Conservation (phyloP, 2,888 invertebrate genomes). For the Drosophila incognita region DNA sequence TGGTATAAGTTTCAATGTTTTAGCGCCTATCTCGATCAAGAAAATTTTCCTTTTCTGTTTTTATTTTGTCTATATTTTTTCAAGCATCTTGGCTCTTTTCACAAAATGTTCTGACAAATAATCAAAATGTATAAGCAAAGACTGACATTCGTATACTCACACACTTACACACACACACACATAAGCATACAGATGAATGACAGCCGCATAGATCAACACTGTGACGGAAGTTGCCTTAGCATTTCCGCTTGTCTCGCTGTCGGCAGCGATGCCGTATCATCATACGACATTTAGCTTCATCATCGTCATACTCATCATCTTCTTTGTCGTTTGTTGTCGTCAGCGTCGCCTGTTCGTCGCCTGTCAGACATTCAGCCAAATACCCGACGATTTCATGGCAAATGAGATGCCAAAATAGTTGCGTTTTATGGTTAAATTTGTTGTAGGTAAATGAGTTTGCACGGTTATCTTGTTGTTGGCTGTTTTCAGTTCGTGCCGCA, state of each 20-base stretch:
- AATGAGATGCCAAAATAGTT: constrained; percentile 76
- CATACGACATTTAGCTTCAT: constrained; percentile 23
- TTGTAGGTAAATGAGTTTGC: constrained; percentile 68
- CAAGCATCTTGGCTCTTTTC: constrained; percentile 16
- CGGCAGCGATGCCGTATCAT: constrained; percentile 48
- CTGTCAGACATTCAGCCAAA: constrained; percentile 43
- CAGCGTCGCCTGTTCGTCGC: constrained; percentile 63
- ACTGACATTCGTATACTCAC: constrained; percentile 14
- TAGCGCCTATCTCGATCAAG: no score
- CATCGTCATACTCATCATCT: constrained; percentile 16
- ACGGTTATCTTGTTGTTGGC: constrained; percentile 39
- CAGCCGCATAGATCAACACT: constrained; percentile 59
- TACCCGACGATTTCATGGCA: constrained; percentile 57
- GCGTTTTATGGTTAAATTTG: constrained; percentile 65
- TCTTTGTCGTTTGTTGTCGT: constrained; percentile 16
- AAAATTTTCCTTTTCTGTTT: not conserved
- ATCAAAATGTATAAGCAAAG: constrained; percentile 53
- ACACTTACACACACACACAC: not conserved
- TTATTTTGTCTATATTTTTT: not conserved
- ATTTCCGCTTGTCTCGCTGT: constrained; percentile 64
- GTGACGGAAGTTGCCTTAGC: constrained; percentile 69
- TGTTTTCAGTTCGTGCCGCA: constrained; percentile 29
- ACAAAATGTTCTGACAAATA: constrained; percentile 44
- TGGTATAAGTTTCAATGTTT: not conserved
- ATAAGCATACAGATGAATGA: constrained; percentile 40